Base-by-base conservation (phyloP, 2,113 vertebrate genomes). In the Podilymbus podiceps region DNA sequence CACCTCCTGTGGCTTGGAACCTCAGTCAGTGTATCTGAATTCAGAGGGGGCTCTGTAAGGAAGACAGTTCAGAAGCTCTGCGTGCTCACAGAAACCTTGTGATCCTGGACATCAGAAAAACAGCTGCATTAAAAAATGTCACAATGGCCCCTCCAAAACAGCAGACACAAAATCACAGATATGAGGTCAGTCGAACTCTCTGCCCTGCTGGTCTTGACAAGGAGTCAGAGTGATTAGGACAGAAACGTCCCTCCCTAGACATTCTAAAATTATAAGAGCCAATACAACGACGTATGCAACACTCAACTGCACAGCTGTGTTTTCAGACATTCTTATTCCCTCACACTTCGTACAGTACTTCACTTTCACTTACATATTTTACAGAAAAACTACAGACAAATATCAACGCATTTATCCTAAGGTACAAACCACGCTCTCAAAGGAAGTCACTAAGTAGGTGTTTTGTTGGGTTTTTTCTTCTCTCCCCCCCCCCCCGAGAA, bases 261-360 rank as follows among this genome's bases (percentile, higher is more conserved):
- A n/a, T 38, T 82, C 40, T 55, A 42, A 85, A 60, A 35, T 30
- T 4, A 35, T 30, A 40, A 77, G 38, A 71, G 23, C 38, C 40
- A 60, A 38, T 42, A 25, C 18, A 46, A 40, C 15, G 46, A 52
- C 0, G 0, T 24, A 47, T 0, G 0, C 12, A 63, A 19, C 8
- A 6, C 21, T 31, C 33, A 14, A 19, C 49, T 24, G 33, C 56
- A 35, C 33, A 17, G 67, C 31, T 55, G 25, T 9, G 11, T 56
- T 44, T 74, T 56, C 49, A 62, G 50, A 35, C 19, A 16, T 28
- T 42, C 44, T 71, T 22, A 53, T 58, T 63, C 69, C 35, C 33
- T 47, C 52, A 42, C 23, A 24, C 46, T 76, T 82, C 8, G 22
- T 31, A 50, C 0, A 0, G 25, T 50, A 40, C 33, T n/a, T 69